Evolutionary conservation across 2,113 vertebrate species (phyloP).

Genomic region (Zosterops japonicus): DNA sequence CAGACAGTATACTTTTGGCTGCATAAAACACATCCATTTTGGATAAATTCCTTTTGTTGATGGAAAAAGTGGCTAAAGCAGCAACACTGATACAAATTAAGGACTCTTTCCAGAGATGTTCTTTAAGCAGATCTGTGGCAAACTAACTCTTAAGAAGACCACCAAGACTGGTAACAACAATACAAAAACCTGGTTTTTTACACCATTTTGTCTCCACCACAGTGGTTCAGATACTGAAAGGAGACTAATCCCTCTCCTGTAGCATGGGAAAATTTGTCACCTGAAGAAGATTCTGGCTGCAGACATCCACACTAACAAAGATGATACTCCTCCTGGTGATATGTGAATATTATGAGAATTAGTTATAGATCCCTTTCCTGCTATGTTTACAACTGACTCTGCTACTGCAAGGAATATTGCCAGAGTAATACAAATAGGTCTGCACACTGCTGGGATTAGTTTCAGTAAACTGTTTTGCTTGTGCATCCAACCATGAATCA

Average conservation of each 20-base stretch:
- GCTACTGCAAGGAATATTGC: background rate
- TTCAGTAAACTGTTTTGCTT: constrained; percentile 1
- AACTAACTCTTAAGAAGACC: background rate
- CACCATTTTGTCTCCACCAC: background rate
- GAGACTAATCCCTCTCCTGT: background rate
- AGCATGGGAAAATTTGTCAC: background rate
- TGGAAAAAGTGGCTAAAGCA: background rate
- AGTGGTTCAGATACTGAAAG: background rate
- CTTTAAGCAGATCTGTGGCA: background rate
- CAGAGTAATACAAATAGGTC: constrained; percentile 2
- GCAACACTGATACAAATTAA: background rate
- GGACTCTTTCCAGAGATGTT: background rate
- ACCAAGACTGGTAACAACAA: background rate
- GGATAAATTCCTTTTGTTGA: background rate
- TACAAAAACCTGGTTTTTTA: background rate
- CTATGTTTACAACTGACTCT: background rate
- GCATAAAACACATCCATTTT: background rate
- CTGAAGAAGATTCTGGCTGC: background rate
- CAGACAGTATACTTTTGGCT: background rate
- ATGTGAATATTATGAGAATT: constrained; percentile 3
- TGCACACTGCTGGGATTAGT: background rate
- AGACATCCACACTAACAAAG: background rate
- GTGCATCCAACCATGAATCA: background rate
- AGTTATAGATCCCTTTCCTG: background rate
- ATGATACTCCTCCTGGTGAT: background rate